These are phyloP conservation scores for Cydia fagiglandana DNA, from an alignment of 1,140 invertebrate genomes.

Conservation along the genomic window DNA sequence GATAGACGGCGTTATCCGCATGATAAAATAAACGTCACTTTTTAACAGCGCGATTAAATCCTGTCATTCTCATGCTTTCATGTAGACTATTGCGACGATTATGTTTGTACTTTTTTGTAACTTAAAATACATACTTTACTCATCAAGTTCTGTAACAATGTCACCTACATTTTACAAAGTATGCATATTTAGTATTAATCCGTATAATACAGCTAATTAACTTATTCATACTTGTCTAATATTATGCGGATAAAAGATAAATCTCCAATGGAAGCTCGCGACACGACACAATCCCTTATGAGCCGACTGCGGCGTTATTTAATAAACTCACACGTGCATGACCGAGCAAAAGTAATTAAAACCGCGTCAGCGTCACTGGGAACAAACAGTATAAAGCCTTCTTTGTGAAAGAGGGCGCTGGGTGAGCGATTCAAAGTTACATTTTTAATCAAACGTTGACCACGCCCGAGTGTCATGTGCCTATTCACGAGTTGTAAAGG, in stretches of 20 bases:
- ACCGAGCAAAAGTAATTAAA: conserved; percentile 59
- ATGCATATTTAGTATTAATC: too few species aligned
- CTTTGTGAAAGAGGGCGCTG: conserved; percentile 52
- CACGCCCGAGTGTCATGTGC: conserved; percentile 59
- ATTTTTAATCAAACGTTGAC: conserved; percentile 69
- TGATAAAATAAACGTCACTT: too few species aligned
- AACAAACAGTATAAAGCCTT: conserved; percentile 54
- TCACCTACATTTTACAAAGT: too few species aligned
- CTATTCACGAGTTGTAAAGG: conserved; percentile 69
- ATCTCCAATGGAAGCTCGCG: conserved; percentile 42
- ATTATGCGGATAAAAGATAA: conserved; percentile 11
- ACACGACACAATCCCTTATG: conserved; percentile 41
- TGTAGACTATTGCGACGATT: too few species aligned
- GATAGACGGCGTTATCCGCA: too few species aligned
- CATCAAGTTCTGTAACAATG: too few species aligned
- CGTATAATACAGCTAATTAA: background rate
- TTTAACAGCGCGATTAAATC: too few species aligned
- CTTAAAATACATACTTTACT: too few species aligned
- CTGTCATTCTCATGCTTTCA: too few species aligned
- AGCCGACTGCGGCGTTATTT: conserved; percentile 43
- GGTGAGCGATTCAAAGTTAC: conserved; percentile 54
- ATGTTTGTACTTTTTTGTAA: too few species aligned
- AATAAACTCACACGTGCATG: conserved; percentile 54
- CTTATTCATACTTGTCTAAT: background rate
- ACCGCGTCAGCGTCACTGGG: conserved; percentile 48